These are phyloP conservation scores for Pollimyrus isidori DNA, from an alignment of 2,113 vertebrate species.

Conservation along the genomic window DNA sequence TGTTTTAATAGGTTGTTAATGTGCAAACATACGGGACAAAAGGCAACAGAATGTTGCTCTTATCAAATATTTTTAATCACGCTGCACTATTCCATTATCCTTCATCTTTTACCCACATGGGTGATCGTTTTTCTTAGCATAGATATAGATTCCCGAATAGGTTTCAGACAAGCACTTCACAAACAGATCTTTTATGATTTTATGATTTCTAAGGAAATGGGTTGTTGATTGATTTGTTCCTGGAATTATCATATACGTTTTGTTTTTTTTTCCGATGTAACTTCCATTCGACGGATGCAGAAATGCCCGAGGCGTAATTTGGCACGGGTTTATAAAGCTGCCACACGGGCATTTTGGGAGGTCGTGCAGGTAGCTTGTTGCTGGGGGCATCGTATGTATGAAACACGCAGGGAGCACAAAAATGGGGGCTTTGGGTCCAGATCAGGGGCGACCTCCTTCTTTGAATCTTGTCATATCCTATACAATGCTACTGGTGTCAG, in stretches of 20 bases:
- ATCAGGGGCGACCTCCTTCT: neutral
- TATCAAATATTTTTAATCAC: neutral
- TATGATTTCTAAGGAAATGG: neutral
- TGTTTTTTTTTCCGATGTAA: neutral
- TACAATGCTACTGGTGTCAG: constrained; percentile 1
- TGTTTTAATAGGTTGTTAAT: neutral
- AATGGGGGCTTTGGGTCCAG: constrained; percentile 24
- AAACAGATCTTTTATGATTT: neutral
- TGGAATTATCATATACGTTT: neutral
- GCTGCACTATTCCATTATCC: neutral
- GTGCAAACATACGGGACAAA: neutral
- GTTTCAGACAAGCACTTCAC: too few species aligned
- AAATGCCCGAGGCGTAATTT: constrained; percentile 22
- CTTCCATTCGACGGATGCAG: neutral
- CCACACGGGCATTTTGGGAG: constrained; percentile 49
- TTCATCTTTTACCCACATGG: neutral
- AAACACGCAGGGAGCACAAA: constrained; percentile 24
- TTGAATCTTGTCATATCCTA: constrained; percentile 1
- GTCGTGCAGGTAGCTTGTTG: constrained; percentile 50
- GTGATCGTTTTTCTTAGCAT: neutral
- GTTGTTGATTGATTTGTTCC: neutral
- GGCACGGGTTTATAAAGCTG: constrained; percentile 40
- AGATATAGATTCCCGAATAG: neutral
- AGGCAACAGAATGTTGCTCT: neutral
- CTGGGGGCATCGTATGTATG: constrained; percentile 14